Conservation (phyloP, 2,888 invertebrate species). For the Biston betularia region DNA sequence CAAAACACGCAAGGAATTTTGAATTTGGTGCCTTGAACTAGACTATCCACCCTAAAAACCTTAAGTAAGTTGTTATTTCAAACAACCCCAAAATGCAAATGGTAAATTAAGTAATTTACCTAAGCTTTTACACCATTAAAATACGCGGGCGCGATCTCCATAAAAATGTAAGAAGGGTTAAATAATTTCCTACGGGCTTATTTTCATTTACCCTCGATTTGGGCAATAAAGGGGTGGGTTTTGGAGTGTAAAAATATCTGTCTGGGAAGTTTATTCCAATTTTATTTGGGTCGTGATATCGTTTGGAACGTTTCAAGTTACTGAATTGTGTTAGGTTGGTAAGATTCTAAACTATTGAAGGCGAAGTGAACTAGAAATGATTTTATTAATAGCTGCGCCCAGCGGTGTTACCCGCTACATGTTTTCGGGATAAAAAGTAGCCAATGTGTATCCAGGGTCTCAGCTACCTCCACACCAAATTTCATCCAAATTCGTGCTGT, state of each 20-base stretch:
- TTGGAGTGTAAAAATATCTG: slow-evolving; percentile 14
- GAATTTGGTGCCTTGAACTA: too few species aligned
- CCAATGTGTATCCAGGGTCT: too few species aligned
- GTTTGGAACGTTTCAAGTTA: not conserved
- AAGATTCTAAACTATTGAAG: not conserved
- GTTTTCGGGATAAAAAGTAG: too few species aligned
- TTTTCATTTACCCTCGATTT: slow-evolving; percentile 35
- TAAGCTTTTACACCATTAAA: slow-evolving; percentile 31
- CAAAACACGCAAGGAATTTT: too few species aligned
- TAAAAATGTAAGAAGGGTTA: slow-evolving; percentile 31
- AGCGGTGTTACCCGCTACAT: too few species aligned
- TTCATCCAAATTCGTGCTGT: too few species aligned
- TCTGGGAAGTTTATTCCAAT: slow-evolving; percentile 5
- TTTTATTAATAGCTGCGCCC: too few species aligned
- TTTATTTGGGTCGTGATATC: slow-evolving; percentile 11
- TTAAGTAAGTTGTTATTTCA: not conserved
- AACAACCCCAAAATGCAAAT: slow-evolving; percentile 4
- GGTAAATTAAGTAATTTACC: slow-evolving; percentile 38
- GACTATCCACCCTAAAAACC: not conserved
- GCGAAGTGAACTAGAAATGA: too few species aligned
- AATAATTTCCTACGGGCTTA: slow-evolving; percentile 25
- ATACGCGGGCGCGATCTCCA: slow-evolving; percentile 29
- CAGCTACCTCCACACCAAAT: too few species aligned
- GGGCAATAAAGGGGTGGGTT: slow-evolving; percentile 21
- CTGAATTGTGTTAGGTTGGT: not conserved